phyloP scores from a whole-genome alignment of 2,113 vertebrate species.

The Riparia riparia region DNA sequence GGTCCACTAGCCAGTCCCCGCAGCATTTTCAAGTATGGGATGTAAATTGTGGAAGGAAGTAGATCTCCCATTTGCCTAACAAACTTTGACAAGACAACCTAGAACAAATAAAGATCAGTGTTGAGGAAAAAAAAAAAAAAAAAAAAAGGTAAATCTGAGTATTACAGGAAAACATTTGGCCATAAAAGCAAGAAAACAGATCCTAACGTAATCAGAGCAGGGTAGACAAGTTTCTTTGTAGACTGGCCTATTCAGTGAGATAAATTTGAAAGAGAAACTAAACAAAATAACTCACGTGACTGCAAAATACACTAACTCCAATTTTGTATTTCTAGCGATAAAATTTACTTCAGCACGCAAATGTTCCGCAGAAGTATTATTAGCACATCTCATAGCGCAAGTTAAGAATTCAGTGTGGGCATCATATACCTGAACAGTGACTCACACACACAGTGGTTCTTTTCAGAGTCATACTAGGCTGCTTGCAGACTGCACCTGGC shows the following conservation, averaged over 20 bases:
- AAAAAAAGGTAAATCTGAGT: background rate
- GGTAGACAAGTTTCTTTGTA: background rate
- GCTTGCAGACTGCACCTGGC: background rate
- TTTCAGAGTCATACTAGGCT: background rate
- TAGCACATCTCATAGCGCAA: background rate
- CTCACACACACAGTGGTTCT: background rate
- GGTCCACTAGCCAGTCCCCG: constrained; percentile 91
- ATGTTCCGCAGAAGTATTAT: background rate
- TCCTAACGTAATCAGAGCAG: background rate
- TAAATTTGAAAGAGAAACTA: background rate
- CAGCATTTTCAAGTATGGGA: constrained; percentile 95
- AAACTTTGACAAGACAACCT: constrained; percentile 98
- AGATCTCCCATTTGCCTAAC: constrained; percentile 98
- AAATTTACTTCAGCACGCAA: background rate
- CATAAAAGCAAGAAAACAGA: constrained; percentile 14
- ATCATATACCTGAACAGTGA: background rate
- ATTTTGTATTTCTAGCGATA: background rate
- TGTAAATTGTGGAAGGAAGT: constrained; percentile 92
- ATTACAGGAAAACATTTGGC: constrained; percentile 8
- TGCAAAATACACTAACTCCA: background rate
- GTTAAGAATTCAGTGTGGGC: background rate
- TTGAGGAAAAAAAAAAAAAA: background rate
- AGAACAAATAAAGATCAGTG: constrained; percentile 44
- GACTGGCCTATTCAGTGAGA: background rate
- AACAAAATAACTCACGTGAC: background rate